phyloP scores from a whole-genome alignment of 2,888 invertebrate genomes.

The Meganola albula region DNA sequence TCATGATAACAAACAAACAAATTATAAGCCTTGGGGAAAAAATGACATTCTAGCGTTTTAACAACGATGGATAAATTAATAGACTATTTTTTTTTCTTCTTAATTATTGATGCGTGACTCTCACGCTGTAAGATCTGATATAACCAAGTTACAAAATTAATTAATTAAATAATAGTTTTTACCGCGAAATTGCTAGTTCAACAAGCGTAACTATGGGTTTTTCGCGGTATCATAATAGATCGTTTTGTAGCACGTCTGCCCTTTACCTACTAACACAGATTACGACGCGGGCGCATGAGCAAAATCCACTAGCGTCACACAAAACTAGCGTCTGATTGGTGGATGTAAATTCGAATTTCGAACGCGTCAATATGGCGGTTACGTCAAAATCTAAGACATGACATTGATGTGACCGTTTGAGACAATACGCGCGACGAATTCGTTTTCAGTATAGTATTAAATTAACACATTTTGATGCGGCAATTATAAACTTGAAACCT shows the following conservation, averaged over 20 bases:
- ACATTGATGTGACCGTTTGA: conserved; percentile 48
- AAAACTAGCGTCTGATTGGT: conserved; percentile 29
- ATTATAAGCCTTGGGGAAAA: too few relatives aligned
- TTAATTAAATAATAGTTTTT: conserved; percentile 7
- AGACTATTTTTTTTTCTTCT: too few relatives aligned
- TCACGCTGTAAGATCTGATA: too few relatives aligned
- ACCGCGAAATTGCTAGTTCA: conserved; percentile 3
- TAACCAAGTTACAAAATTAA: too few relatives aligned
- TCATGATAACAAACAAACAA: too few relatives aligned
- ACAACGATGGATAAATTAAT: too few relatives aligned
- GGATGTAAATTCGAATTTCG: conserved; percentile 33
- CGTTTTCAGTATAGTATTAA: conserved; percentile 33
- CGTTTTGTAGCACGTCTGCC: conserved; percentile 49
- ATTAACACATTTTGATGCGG: conserved; percentile 13
- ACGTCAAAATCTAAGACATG: conserved; percentile 44
- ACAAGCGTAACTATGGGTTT: conserved; percentile 23
- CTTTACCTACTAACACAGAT: conserved; percentile 73
- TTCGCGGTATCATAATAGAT: conserved; percentile 37
- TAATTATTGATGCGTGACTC: too few relatives aligned
- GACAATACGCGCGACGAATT: conserved; percentile 60
- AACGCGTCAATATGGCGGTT: conserved; percentile 23
- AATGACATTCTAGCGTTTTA: too few relatives aligned
- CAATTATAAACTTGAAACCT: not conserved
- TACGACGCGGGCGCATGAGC: conserved; percentile 40
- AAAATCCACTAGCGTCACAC: conserved; percentile 14